A percentile compares a stretch with the other conserved stretches of the same genome.
Conservation (phyloP, 2,797 vertebrate species). For the Champsocephalus gunnari region DNA sequence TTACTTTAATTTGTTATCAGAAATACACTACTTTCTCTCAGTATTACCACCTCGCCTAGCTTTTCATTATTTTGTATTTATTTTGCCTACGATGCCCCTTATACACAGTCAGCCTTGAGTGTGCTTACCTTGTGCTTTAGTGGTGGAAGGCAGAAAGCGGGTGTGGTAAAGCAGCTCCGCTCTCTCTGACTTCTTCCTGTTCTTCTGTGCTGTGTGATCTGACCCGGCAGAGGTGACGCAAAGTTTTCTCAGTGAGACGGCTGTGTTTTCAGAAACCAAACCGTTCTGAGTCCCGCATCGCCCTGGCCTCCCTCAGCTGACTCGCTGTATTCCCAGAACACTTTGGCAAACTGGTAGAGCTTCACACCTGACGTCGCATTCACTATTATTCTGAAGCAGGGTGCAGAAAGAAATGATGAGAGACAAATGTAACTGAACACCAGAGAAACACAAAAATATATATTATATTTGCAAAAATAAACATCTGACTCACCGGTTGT, state of each 20-base stretch:
- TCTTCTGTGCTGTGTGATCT: neutral
- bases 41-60: too few relatives aligned
- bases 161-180: slow-evolving; percentile 31
- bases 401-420: neutral
- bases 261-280: slow-evolving; percentile 22
- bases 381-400: slow-evolving; percentile 85
- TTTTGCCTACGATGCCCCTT: too few relatives aligned
- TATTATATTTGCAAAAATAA: too few relatives aligned
- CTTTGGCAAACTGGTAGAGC: slow-evolving; percentile 86
- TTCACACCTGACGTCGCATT: slow-evolving; percentile 81
- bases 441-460: too few relatives aligned
- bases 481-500: slow-evolving; percentile 81
- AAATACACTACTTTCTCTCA: too few relatives aligned
- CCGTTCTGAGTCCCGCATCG: neutral
- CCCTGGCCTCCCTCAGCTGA: neutral
- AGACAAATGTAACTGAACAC: too few relatives aligned
- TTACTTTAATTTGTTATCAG: too few relatives aligned
- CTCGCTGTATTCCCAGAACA: slow-evolving; percentile 85
- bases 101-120: neutral
- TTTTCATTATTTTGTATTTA: too few relatives aligned
- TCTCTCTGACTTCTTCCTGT: slow-evolving; percentile 22
- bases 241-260: slow-evolving; percentile 13
- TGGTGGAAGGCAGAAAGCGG: slow-evolving; percentile 18
- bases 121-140: slow-evolving; percentile 56
- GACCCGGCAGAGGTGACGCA: slow-evolving; percentile 16